phyloP scores from a whole-genome alignment of 2,113 vertebrate genomes.

The Vulpes lagopus region DNA sequence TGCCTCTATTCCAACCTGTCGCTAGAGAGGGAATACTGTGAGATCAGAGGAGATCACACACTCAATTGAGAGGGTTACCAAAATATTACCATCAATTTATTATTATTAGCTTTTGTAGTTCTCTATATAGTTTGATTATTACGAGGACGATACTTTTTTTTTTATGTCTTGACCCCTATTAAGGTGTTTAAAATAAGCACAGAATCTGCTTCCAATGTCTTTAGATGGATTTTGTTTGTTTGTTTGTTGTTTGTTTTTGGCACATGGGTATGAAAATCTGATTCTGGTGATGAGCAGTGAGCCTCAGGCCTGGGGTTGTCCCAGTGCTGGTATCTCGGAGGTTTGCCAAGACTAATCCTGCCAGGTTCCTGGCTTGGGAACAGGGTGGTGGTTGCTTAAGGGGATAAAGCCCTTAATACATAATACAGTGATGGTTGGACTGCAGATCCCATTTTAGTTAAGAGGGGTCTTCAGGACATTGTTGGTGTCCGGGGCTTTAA shows the following conservation, averaged over 20 bases:
- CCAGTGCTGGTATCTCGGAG: neutral
- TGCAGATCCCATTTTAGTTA: neutral
- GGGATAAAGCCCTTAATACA: neutral
- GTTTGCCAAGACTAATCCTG: neutral
- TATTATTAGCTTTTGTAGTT: neutral
- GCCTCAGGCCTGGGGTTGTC: neutral
- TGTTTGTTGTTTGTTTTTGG: neutral
- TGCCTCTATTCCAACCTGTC: neutral
- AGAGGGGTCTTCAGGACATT: neutral
- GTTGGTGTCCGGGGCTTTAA: neutral
- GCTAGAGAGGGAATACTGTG: neutral
- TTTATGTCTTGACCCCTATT: neutral
- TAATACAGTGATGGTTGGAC: neutral
- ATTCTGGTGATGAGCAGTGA: neutral
- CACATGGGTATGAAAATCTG: neutral
- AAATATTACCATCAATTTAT: neutral
- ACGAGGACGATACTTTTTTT: neutral
- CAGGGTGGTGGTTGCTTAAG: neutral
- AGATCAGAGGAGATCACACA: neutral
- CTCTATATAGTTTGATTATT: neutral
- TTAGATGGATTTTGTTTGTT: neutral
- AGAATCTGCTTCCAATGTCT: neutral
- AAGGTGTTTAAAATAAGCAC: neutral
- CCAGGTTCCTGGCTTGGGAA: neutral
- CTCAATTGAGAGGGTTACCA: neutral